Percentiles rank a stretch among this genome's conserved stretches.
These are phyloP conservation scores for Tridacna gigas DNA, from an alignment of 2,888 invertebrate species.

Conservation along the genomic window DNA sequence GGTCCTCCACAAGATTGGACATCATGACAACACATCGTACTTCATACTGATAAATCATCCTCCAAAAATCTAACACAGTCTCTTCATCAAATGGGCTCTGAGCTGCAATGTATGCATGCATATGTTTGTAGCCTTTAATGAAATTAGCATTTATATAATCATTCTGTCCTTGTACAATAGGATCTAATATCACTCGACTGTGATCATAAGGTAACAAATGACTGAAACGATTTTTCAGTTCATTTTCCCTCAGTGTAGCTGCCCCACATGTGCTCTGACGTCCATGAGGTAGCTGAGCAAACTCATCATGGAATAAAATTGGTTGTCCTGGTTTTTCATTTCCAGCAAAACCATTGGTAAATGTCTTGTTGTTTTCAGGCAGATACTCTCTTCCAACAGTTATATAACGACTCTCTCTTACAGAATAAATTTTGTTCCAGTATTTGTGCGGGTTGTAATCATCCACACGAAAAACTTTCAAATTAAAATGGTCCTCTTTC, in stretches of 20 bases:
- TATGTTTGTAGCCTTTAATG: slow-evolving; percentile 84
- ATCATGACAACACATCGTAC: slow-evolving; percentile 86
- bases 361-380: slow-evolving; percentile 52
- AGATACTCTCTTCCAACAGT: slow-evolving; percentile 72
- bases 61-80: slow-evolving; percentile 86
- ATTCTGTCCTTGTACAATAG: slow-evolving; percentile 66
- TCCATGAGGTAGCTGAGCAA: slow-evolving; percentile 78
- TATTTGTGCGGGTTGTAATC: slow-evolving; percentile 75
- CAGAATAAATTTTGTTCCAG: slow-evolving; percentile 75
- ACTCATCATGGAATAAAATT: slow-evolving; percentile 80
- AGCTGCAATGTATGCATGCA: slow-evolving; percentile 86
- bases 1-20: slow-evolving; percentile 85
- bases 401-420: slow-evolving; percentile 75
- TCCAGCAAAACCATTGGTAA: slow-evolving; percentile 52
- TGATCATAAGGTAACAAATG: slow-evolving; percentile 84
- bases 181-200: slow-evolving; percentile 76
- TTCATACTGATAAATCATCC: slow-evolving; percentile 86
- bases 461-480: slow-evolving; percentile 60
- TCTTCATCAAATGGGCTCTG: slow-evolving; percentile 85
- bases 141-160: slow-evolving; percentile 82
- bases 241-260: slow-evolving; percentile 73
- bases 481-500: slow-evolving; percentile 60
- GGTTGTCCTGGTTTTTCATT: slow-evolving; percentile 44
- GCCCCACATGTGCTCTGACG: slow-evolving; percentile 67
- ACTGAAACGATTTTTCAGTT: slow-evolving; percentile 79